Evolutionary conservation across 2,797 vertebrate genomes (phyloP).

Genomic region (Carapus acus): DNA sequence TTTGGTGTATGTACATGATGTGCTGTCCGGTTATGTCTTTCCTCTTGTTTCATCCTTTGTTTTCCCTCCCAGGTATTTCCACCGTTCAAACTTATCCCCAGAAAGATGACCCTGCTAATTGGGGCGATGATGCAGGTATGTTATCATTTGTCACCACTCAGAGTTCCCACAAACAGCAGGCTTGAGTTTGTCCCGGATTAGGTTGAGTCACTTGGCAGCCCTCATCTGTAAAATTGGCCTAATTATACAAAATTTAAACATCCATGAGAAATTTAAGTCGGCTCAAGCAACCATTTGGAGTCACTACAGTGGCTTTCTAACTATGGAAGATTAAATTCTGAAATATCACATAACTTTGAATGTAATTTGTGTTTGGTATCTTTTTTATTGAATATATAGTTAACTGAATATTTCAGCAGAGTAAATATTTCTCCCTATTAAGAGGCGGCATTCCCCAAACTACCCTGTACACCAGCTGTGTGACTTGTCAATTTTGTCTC

Average conservation of each 20-base stretch:
- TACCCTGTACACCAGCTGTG: too few relatives aligned
- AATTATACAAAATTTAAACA: constrained; percentile 31
- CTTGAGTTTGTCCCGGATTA: constrained; percentile 14
- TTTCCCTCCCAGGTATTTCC: constrained; percentile 83
- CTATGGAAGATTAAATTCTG: constrained; percentile 20
- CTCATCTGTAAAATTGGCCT: constrained; percentile 28
- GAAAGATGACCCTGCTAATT: constrained; percentile 85
- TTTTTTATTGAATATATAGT: too few relatives aligned
- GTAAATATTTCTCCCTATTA: too few relatives aligned
- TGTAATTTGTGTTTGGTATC: constrained; percentile 10
- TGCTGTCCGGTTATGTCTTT: too few relatives aligned
- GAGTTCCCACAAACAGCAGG: constrained; percentile 20
- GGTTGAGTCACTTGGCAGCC: constrained; percentile 11
- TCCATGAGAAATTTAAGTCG: constrained; percentile 28
- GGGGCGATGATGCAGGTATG: constrained; percentile 90
- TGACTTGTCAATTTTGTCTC: not conserved
- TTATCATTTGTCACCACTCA: constrained; percentile 4
- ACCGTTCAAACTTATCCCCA: constrained; percentile 86
- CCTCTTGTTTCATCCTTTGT: constrained; percentile 2
- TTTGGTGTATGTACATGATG: not conserved
- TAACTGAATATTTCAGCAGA: too few relatives aligned
- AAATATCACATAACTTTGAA: constrained; percentile 9
- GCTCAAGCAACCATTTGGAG: constrained; percentile 29
- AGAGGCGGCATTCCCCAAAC: too few relatives aligned
- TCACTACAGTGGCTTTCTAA: constrained; percentile 22